A percentile compares a stretch with the other conserved stretches of the same genome.
Conservation (phyloP, 2,113 vertebrate species). For the Ptilorrhoa leucosticta region DNA sequence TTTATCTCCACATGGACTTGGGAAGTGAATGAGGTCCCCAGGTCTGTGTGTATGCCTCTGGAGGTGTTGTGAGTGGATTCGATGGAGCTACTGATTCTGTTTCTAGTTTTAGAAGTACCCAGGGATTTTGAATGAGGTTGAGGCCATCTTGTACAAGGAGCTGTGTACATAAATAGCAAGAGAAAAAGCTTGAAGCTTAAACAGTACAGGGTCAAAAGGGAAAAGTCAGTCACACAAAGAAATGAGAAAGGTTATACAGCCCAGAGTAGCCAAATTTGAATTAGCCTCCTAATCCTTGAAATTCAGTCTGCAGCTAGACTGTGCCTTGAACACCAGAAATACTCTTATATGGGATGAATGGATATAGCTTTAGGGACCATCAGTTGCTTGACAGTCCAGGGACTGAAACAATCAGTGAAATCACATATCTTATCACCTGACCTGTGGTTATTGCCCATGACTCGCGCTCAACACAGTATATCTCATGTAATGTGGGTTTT, state of each 20-base stretch:
- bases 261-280: neutral
- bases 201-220: neutral
- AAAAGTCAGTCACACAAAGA: neutral
- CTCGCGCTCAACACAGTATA: neutral
- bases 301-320: neutral
- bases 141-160: neutral
- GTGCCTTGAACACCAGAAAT: neutral
- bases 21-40: neutral
- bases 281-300: neutral
- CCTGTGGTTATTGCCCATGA: neutral
- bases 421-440: neutral
- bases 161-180: neutral
- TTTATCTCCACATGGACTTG: neutral
- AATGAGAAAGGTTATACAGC: neutral
- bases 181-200: neutral
- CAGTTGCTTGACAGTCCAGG: neutral
- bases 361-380: neutral
- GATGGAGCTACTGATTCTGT: neutral
- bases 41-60: neutral
- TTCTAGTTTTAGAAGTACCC: neutral
- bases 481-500: neutral
- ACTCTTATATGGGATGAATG: neutral
- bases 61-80: neutral
- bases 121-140: neutral
- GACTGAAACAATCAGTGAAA: neutral